These are phyloP conservation scores for Pocota personata DNA, from an alignment of 2,888 invertebrate genomes.

Conservation along the genomic window DNA sequence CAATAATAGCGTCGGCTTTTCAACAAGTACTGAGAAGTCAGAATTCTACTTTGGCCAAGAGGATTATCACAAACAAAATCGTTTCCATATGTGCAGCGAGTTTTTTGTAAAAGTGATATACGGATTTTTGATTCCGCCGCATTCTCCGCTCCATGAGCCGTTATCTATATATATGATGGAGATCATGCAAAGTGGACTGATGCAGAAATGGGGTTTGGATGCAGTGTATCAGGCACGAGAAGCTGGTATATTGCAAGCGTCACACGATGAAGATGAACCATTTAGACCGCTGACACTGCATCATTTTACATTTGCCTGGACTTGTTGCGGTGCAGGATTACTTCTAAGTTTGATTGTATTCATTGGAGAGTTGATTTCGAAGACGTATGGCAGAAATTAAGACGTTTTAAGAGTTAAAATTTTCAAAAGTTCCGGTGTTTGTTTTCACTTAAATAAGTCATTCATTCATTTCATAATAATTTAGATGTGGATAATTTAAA, in stretches of 20 bases:
- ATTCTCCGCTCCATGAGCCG: not conserved
- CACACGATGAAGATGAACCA: not conserved
- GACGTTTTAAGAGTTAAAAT: too few species aligned
- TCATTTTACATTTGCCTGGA: not conserved
- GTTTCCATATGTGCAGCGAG: not conserved
- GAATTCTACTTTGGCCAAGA: not conserved
- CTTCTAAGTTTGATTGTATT: not conserved
- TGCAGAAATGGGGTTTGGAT: not conserved
- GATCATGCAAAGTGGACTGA: not conserved
- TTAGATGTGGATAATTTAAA: too few species aligned
- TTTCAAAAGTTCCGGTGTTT: too few species aligned
- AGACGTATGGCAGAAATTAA: too few species aligned
- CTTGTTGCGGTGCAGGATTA: not conserved
- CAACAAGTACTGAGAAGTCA: not conserved
- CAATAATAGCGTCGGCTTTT: not conserved
- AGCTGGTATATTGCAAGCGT: not conserved
- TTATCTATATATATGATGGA: not conserved
- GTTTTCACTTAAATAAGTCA: not conserved
- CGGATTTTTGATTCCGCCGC: not conserved
- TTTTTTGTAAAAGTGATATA: not conserved
- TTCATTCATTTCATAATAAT: too few species aligned
- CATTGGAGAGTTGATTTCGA: not conserved
- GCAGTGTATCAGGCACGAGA: not conserved
- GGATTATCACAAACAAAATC: not conserved
- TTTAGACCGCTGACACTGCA: not conserved